Conservation (phyloP, 2,888 invertebrate genomes). For the Andrena chrysosceles region DNA sequence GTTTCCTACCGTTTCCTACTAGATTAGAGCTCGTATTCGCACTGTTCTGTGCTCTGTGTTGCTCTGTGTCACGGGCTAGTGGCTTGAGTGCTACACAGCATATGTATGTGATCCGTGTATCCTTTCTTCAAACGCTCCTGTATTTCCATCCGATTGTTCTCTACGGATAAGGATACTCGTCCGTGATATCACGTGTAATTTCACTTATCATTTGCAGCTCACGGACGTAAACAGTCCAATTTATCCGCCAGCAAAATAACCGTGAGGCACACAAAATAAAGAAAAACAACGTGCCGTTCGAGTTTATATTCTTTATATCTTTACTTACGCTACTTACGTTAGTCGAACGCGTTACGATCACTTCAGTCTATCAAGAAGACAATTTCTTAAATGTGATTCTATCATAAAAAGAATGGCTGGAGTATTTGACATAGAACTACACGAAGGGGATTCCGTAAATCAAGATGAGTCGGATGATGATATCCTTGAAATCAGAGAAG, state of each 20-base stretch:
- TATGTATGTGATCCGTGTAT: constrained; percentile 15
- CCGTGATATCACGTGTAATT: background rate
- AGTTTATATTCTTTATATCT: constrained; percentile 11
- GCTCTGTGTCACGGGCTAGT: no score
- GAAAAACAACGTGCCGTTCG: constrained; percentile 26
- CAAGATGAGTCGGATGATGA: constrained; percentile 95
- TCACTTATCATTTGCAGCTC: background rate
- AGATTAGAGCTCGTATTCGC: constrained; percentile 31
- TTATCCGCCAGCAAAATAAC: constrained; percentile 16
- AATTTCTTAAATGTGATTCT: constrained; percentile 64
- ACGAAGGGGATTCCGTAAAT: constrained; percentile 89
- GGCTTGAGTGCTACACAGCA: no score
- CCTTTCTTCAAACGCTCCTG: constrained; percentile 13
- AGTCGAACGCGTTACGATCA: constrained; percentile 27
- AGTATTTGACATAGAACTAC: constrained; percentile 97
- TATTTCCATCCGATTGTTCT: constrained; percentile 9
- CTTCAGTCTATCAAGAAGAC: constrained; percentile 23
- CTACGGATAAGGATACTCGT: background rate
- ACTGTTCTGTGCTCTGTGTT: background rate
- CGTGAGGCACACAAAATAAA: constrained; percentile 25
- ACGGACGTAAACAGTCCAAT: constrained; percentile 5
- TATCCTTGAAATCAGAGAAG: constrained; percentile 94
- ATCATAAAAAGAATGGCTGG: constrained; percentile 88
- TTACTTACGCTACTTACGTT: background rate
- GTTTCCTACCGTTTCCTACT: constrained; percentile 12